Evolutionary conservation across 2,888 invertebrate species (phyloP).

Genomic region (Phanerotoma sp.): DNA sequence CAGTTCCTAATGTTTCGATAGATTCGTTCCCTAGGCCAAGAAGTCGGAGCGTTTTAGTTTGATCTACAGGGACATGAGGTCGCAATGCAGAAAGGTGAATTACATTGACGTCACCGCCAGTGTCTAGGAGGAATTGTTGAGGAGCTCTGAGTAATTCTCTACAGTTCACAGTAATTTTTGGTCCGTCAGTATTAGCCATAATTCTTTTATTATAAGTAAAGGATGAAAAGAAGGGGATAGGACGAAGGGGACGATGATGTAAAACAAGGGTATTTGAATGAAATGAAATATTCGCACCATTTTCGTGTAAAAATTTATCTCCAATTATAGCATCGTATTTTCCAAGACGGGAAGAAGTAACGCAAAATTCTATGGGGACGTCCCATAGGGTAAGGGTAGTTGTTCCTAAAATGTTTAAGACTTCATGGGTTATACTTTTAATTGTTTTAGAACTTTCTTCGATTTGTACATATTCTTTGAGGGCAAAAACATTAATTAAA

Average conservation of each 20-base stretch:
- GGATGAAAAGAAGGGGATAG: too few species aligned
- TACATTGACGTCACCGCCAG: too few species aligned
- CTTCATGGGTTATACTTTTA: too few species aligned
- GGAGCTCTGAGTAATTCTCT: background rate
- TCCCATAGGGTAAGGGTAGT: too few species aligned
- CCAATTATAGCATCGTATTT: background rate
- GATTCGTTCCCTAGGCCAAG: background rate
- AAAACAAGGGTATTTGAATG: background rate
- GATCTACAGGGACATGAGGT: background rate
- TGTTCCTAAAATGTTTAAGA: too few species aligned
- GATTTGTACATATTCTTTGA: background rate
- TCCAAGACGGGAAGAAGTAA: background rate
- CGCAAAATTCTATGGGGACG: background rate
- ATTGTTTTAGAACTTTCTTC: too few species aligned
- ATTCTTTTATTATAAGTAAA: too few species aligned
- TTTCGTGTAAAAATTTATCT: background rate
- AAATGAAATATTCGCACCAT: background rate
- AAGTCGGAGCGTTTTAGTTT: background rate
- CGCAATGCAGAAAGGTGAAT: background rate
- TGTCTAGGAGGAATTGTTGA: background rate
- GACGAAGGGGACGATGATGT: too few species aligned
- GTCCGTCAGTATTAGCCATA: too few species aligned
- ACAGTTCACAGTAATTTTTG: background rate
- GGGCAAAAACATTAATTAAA: background rate
- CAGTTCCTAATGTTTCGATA: background rate